These are phyloP conservation scores for Sylvicola fuscatus DNA, from an alignment of 2,888 invertebrate genomes.

Conservation along the genomic window DNA sequence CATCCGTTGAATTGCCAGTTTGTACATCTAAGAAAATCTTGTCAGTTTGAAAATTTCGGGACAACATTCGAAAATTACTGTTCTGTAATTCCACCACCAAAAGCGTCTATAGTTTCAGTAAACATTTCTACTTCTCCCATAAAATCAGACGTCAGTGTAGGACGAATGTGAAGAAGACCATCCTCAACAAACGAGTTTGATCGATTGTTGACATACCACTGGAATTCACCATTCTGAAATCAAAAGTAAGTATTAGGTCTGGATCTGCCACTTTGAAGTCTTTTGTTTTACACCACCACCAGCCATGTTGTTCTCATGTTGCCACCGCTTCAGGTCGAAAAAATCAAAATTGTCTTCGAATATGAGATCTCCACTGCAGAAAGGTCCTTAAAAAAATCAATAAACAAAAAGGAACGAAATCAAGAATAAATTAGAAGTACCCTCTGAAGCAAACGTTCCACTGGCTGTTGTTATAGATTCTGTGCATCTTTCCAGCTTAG, in stretches of 20 bases:
- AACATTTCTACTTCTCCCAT: conserved; percentile 21
- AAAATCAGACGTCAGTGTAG: conserved; percentile 15
- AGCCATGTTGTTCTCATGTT: conserved; percentile 8
- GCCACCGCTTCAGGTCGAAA: conserved; percentile 3
- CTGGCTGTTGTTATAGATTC: conserved; percentile 16
- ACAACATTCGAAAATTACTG: conserved; percentile 14
- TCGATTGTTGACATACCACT: conserved; percentile 44
- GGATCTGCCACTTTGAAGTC: no score
- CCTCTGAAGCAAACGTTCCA: conserved; percentile 19
- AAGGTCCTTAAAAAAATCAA: not conserved
- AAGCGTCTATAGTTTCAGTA: conserved; percentile 21
- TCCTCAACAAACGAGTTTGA: conserved; percentile 36
- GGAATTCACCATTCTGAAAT: conserved; percentile 45
- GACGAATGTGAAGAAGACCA: conserved; percentile 25
- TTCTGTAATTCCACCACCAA: conserved; percentile 25
- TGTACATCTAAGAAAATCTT: conserved; percentile 2
- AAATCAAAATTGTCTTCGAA: conserved; percentile 4
- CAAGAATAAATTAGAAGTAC: no score
- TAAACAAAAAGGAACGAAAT: no score
- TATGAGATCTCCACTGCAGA: conserved; percentile 1
- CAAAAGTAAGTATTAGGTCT: no score
- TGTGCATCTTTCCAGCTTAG: not conserved
- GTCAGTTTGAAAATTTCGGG: not conserved
- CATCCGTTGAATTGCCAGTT: conserved; percentile 12
- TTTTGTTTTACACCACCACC: conserved; percentile 5